Evolutionary conservation across 2,797 vertebrate species (phyloP).

Genomic region (Clarias laeviceps): DNA sequence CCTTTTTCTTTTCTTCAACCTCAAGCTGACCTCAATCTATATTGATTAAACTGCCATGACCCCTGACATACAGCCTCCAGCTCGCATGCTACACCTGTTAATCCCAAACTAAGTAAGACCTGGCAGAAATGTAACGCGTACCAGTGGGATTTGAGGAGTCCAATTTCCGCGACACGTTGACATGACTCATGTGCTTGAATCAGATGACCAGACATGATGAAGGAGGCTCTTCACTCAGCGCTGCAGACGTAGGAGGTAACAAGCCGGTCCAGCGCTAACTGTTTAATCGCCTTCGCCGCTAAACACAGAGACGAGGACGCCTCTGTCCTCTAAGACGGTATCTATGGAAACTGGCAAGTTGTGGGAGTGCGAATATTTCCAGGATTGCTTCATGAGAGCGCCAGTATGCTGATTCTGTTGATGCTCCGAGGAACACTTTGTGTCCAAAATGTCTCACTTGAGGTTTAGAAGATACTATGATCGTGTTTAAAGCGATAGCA

Average conservation of each 20-base stretch:
- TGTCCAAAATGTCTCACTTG: background rate
- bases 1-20: too few relatives aligned
- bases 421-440: background rate
- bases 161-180: background rate
- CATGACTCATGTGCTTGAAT: conserved; percentile 15
- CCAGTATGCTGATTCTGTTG: conserved; percentile 20
- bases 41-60: background rate
- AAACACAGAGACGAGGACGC: conserved; percentile 39
- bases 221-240: background rate
- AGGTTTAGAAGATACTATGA: background rate
- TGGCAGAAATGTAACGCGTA: background rate
- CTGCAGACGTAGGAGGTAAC: conserved; percentile 32
- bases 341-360: conserved; percentile 55
- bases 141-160: background rate
- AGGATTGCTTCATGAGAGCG: conserved; percentile 43
- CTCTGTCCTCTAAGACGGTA: conserved; percentile 41
- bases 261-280: conserved; percentile 22
- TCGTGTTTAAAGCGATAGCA: background rate
- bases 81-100: background rate
- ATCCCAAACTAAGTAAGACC: background rate
- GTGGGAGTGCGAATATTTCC: conserved; percentile 37
- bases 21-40: background rate
- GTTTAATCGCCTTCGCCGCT: conserved; percentile 39
- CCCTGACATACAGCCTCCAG: background rate
- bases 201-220: conserved; percentile 22